Evolutionary conservation across 64 coral and sea anemone species (phyloP).

Genomic region (Pocillopora damicornis): DNA sequence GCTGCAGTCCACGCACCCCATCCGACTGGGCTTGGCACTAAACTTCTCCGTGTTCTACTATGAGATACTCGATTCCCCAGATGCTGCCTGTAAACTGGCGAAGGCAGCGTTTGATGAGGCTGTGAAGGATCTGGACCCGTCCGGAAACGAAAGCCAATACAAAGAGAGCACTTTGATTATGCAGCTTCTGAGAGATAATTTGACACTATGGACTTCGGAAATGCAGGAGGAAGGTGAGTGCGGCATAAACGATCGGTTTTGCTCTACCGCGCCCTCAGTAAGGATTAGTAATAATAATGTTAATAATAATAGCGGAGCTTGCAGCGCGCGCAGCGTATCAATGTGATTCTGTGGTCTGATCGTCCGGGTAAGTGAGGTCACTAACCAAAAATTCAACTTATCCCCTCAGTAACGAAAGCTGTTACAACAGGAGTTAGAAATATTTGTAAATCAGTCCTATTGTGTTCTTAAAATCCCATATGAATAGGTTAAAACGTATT

Average conservation of each 20-base stretch:
- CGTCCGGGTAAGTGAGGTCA: too few relatives aligned
- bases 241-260: background rate
- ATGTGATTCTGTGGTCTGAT: too few relatives aligned
- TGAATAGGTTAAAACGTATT: too few relatives aligned
- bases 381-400: too few relatives aligned
- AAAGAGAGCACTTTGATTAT: slow-evolving; percentile 76
- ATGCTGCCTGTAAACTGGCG: slow-evolving; percentile 22
- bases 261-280: too few relatives aligned
- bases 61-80: slow-evolving; percentile 28
- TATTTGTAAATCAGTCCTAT: too few relatives aligned
- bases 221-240: slow-evolving; percentile 17
- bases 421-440: too few relatives aligned
- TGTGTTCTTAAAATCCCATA: too few relatives aligned
- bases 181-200: slow-evolving; percentile 80
- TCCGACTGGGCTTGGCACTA: slow-evolving; percentile 32
- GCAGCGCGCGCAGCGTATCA: too few relatives aligned
- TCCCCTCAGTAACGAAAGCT: too few relatives aligned
- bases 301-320: too few relatives aligned
- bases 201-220: slow-evolving; percentile 69
- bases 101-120: slow-evolving; percentile 59
- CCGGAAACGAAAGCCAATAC: slow-evolving; percentile 54
- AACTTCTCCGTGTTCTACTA: slow-evolving; percentile 53
- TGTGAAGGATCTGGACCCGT: slow-evolving; percentile 51
- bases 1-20: slow-evolving; percentile 1
- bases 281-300: too few relatives aligned